These are phyloP conservation scores for Enteromius unitaeniatus DNA, from an alignment of 2,797 vertebrate genomes.

Conservation along the genomic window DNA sequence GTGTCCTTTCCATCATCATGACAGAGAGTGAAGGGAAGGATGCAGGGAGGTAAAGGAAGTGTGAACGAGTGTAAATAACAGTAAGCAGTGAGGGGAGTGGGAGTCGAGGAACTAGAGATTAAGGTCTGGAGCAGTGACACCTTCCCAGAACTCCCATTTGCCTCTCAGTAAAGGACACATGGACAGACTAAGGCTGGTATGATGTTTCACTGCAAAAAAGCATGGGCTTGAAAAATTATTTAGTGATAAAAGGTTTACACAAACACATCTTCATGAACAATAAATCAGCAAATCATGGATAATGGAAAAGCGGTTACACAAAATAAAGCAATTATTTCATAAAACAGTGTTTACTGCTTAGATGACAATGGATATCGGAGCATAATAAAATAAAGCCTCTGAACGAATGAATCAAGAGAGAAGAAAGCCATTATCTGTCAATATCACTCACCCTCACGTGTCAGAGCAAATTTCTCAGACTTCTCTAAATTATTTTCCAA, in stretches of 20 bases:
- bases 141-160: constrained; percentile 54
- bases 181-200: background rate
- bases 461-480: constrained; percentile 65
- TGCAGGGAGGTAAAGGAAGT: constrained; percentile 33
- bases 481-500: constrained; percentile 75
- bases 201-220: constrained; percentile 12
- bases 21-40: constrained; percentile 26
- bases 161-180: constrained; percentile 5
- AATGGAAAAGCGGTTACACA: constrained; percentile 35
- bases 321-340: constrained; percentile 54
- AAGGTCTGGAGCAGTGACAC: constrained; percentile 46
- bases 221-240: background rate
- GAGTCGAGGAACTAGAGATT: constrained; percentile 52
- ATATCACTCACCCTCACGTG: constrained; percentile 67
- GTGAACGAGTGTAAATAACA: constrained; percentile 55
- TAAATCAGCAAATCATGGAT: constrained; percentile 23
- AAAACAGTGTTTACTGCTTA: constrained; percentile 48
- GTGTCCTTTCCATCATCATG: constrained; percentile 37
- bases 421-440: constrained; percentile 69
- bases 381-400: constrained; percentile 72
- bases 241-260: constrained; percentile 5
- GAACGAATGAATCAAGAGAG: constrained; percentile 72
- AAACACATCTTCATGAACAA: constrained; percentile 28
- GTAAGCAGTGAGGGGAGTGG: constrained; percentile 50
- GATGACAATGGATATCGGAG: constrained; percentile 59